Evolutionary conservation across 2,888 invertebrate species (phyloP).

Genomic region (Willowsia nigromaculata): DNA sequence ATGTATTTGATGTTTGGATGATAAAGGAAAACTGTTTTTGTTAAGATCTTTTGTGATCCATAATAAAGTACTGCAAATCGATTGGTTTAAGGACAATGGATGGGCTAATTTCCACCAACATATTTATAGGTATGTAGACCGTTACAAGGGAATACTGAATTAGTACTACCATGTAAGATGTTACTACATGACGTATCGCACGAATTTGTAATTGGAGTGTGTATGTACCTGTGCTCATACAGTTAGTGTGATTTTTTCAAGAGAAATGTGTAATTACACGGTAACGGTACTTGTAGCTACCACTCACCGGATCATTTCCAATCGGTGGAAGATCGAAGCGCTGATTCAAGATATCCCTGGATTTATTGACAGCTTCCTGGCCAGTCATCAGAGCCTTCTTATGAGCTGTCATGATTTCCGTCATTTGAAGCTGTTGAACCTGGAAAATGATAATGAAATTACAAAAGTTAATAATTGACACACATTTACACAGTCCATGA

Average conservation of each 20-base stretch:
- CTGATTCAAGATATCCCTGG: conserved; percentile 76
- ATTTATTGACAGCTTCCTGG: conserved; percentile 88
- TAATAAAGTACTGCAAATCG: no score
- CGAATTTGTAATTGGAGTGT: not conserved
- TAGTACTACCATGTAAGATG: conserved; percentile 28
- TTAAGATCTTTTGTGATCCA: not conserved
- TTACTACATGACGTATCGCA: not conserved
- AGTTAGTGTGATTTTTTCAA: conserved; percentile 70
- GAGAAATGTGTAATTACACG: conserved; percentile 76
- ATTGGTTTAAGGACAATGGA: no score
- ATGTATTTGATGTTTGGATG: no score
- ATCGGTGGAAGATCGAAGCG: conserved; percentile 77
- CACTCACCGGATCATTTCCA: conserved; percentile 78
- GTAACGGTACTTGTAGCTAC: conserved; percentile 77
- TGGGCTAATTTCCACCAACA: no score
- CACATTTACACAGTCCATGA: not conserved
- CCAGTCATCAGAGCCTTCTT: conserved; percentile 95
- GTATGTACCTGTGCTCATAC: conserved; percentile 9
- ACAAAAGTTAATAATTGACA: not conserved
- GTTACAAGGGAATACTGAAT: not conserved
- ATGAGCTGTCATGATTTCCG: conserved; percentile 92
- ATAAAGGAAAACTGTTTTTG: not conserved
- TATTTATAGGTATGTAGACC: no score
- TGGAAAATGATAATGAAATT: conserved; percentile 79
- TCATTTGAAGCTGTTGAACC: conserved; percentile 92